A percentile compares a stretch with the other conserved stretches of the same genome.
These are phyloP conservation scores for Xylota sylvarum DNA, from an alignment of 2,888 invertebrate species.

Conservation along the genomic window DNA sequence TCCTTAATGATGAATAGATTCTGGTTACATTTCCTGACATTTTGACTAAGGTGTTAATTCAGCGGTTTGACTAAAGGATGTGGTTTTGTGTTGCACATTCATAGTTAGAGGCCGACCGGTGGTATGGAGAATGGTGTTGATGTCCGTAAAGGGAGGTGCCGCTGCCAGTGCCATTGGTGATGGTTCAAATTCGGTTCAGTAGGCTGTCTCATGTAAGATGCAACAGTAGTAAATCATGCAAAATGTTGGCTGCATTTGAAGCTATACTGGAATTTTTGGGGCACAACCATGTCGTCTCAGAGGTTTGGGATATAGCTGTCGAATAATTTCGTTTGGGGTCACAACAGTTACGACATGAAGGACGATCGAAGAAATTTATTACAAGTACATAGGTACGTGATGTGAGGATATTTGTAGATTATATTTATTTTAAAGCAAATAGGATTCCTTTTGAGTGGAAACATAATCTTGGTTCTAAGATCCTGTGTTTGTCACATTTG, in stretches of 20 bases:
- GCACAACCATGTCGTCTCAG: background rate
- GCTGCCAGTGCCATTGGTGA: background rate
- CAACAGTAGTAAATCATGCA: conserved; percentile 59
- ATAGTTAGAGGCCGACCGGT: background rate
- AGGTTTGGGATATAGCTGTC: background rate
- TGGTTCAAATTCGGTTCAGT: conserved; percentile 36
- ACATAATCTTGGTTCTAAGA: too few relatives aligned
- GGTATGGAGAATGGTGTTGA: background rate
- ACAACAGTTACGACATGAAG: background rate
- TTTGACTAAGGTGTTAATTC: conserved; percentile 78
- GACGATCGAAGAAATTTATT: background rate
- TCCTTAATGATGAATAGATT: conserved; percentile 78
- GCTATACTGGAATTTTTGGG: conserved; percentile 19
- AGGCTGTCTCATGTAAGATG: conserved; percentile 44
- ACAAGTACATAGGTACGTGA: background rate
- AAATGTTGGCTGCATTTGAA: conserved; percentile 36
- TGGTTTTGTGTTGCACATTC: conserved; percentile 71
- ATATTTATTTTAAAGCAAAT: background rate
- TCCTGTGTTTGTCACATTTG: too few relatives aligned
- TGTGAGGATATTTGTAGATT: background rate
- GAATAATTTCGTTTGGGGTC: background rate
- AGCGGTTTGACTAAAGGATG: conserved; percentile 78
- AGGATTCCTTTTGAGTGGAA: too few relatives aligned
- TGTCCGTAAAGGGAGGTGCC: background rate
- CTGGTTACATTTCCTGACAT: conserved; percentile 78